Base-by-base conservation (phyloP, 2,888 invertebrate species). In the Leptodirus hochenwartii region DNA sequence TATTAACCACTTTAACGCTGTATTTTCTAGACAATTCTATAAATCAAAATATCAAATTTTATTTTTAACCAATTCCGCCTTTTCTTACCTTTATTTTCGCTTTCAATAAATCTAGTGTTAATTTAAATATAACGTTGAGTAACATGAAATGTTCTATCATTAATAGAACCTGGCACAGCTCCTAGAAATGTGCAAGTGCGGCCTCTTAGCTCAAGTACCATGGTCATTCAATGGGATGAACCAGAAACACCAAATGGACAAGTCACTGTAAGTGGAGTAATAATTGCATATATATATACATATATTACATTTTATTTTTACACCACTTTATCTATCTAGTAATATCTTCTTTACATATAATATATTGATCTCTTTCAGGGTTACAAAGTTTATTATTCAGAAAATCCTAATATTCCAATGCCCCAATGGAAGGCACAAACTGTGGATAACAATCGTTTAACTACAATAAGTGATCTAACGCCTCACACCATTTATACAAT, bases 151-250 rank as follows among this genome's bases (percentile, higher is more conserved):
- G n/a, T n/a, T n/a, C n/a, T n/a, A n/a, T n/a, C n/a, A n/a, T n/a
- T n/a, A 62, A 2, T 62, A 95, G 93, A 84, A 66, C 95, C 95
- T 37, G 91, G 91, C 47, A 84, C 87, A 47, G 84, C 95, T 30
- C 96, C 96, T 4, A 66, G 81, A 43, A 88, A 90, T 58, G 87
- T 96, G 22, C 81, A 84, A 63, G 93, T 88, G 30, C 69, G 88
- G 30, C 88, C 95, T 4, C 68, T 93, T 41, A 91, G 88, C 55
- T 82, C 90, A 30, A 88, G 82, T 51, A 91, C 93, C 20, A 87
- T 98, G 77, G 80, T 93, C 33, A 88, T 98, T 43, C 87, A 90
- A 50, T 98, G 98, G 98, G 85, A 88, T 46, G 90, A 90, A 51
- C 96, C 96, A 11, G 90, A 91, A 54, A 87, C 85, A 31, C 90